These are phyloP conservation scores for Deroptyus accipitrinus DNA, from an alignment of 2,113 vertebrate species.

Conservation along the genomic window DNA sequence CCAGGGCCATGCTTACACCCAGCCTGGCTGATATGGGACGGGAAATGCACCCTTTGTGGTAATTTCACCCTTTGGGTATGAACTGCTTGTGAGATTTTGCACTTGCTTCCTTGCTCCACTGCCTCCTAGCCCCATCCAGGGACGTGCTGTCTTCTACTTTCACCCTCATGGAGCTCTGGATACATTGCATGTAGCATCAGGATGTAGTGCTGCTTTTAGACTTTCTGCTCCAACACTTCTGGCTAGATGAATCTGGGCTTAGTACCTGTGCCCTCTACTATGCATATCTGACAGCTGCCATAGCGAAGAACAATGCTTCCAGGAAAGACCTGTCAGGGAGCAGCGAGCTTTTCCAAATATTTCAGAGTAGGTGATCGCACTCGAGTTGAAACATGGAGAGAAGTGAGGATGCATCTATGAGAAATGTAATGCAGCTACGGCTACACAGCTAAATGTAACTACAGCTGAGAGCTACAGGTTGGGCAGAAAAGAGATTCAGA, in stretches of 20 bases:
- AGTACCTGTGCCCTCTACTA: rapidly evolving
- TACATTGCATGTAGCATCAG: not conserved
- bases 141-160: rapidly evolving
- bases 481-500: no score
- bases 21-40: not conserved
- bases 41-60: rapidly evolving
- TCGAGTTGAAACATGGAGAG: not conserved
- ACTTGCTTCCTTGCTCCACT: not conserved
- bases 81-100: not conserved
- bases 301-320: not conserved
- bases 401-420: not conserved
- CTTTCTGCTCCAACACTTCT: not conserved
- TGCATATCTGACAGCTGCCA: not conserved
- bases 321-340: not conserved
- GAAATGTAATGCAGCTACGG: not conserved
- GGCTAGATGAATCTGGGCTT: not conserved
- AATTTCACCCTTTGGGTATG: rapidly evolving
- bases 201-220: not conserved
- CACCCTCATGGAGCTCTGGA: not conserved
- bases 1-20: not conserved
- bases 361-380: not conserved
- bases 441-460: no score
- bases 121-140: rapidly evolving
- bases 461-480: no score
- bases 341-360: not conserved